Percentiles rank a stretch among this genome's conserved stretches.
Evolutionary conservation across 1,140 invertebrate species (phyloP).

Genomic region (Dendrolimus kikuchii): DNA sequence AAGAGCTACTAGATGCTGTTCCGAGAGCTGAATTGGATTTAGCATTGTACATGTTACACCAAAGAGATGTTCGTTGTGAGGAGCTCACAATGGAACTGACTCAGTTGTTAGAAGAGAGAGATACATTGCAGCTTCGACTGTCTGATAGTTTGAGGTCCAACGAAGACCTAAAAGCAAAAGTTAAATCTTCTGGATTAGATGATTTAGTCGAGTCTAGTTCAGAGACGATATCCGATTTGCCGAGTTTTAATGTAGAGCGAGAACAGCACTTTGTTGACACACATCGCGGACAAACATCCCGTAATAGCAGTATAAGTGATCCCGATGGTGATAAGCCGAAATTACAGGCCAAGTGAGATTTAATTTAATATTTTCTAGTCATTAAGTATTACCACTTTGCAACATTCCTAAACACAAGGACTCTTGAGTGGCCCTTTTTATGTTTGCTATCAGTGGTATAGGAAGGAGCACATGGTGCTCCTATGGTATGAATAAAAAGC

Average conservation of each 20-base stretch:
- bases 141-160: conserved; percentile 84
- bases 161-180: conserved; percentile 73
- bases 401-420: too few species aligned
- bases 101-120: conserved; percentile 87
- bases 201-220: conserved; percentile 24
- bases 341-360: conserved; percentile 60
- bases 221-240: conserved; percentile 38
- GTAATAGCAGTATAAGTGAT: conserved; percentile 58
- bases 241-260: conserved; percentile 35
- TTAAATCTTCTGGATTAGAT: conserved; percentile 29
- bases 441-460: too few species aligned
- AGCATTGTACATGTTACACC: conserved; percentile 88
- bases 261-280: conserved; percentile 47
- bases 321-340: conserved; percentile 54
- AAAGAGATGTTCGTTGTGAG: conserved; percentile 89
- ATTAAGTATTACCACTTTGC: neutral
- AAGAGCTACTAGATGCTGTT: conserved; percentile 52
- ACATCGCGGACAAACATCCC: conserved; percentile 45
- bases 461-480: too few species aligned
- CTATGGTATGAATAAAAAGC: too few species aligned
- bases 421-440: too few species aligned
- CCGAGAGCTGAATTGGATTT: conserved; percentile 83
- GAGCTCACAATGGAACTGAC: conserved; percentile 90
- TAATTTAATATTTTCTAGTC: neutral
- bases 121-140: conserved; percentile 85